phyloP scores from a whole-genome alignment of 2,113 vertebrate species.

The Dendrocopos noguchii region DNA sequence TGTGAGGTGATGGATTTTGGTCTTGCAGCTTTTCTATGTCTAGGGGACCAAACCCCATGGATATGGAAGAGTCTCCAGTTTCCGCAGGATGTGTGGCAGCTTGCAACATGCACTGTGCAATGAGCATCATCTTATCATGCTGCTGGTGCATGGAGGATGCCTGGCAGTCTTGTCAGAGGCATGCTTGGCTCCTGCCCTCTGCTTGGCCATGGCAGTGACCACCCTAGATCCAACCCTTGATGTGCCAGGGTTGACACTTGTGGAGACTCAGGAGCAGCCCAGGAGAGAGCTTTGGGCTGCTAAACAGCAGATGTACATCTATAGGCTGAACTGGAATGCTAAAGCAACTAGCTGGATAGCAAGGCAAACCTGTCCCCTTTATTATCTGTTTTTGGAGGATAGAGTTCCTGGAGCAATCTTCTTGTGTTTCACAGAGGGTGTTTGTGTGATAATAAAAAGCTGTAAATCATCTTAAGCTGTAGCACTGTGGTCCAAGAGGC shows the following conservation, averaged over 20 bases:
- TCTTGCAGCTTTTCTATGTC: not conserved
- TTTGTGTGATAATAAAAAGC: not conserved
- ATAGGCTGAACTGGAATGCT: not conserved
- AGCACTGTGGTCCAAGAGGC: not conserved
- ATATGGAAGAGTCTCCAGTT: not conserved
- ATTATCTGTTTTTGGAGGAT: not conserved
- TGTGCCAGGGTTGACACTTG: not conserved
- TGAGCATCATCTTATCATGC: not conserved
- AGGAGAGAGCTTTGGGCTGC: not conserved
- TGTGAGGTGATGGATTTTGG: not conserved
- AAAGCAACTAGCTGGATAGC: rapidly evolving
- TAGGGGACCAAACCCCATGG: not conserved
- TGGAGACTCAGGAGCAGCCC: not conserved
- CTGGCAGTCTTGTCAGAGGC: not conserved
- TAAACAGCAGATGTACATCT: not conserved
- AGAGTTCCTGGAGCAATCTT: not conserved
- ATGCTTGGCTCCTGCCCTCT: not conserved
- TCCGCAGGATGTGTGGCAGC: not conserved
- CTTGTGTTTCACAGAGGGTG: not conserved
- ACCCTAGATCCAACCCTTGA: not conserved
- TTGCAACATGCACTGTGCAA: not conserved
- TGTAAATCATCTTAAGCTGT: not conserved
- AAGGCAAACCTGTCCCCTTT: not conserved
- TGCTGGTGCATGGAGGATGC: rapidly evolving
- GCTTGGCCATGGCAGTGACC: rapidly evolving